Evolutionary conservation across 1,140 invertebrate genomes (phyloP).

Genomic region (Bicyclus anynana): DNA sequence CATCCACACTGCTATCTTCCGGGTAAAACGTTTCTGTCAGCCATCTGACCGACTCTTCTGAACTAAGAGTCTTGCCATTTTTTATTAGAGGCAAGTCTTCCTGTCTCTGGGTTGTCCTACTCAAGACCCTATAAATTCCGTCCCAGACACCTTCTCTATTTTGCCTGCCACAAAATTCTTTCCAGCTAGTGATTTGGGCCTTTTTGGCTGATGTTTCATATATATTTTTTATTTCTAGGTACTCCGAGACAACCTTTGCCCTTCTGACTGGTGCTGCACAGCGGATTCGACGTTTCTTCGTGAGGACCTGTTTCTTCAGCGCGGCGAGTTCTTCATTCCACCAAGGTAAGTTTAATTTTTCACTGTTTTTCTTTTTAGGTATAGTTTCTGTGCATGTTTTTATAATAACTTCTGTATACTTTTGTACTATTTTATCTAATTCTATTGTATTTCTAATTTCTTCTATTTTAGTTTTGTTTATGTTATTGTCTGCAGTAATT

Average conservation of each 20-base stretch:
- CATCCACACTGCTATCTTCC: background rate
- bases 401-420: conserved; percentile 2
- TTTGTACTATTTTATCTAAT: no score
- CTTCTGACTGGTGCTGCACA: background rate
- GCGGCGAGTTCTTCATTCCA: background rate
- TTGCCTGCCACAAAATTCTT: conserved; percentile 25
- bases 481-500: background rate
- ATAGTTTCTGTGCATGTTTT: conserved; percentile 11
- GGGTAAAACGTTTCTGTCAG: conserved; percentile 31
- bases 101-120: background rate
- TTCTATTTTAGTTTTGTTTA: conserved; percentile 1
- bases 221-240: background rate
- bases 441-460: background rate
- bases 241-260: conserved; percentile 12
- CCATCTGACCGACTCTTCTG: conserved; percentile 18
- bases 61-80: background rate
- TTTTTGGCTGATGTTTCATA: conserved; percentile 6
- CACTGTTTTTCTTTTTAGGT: background rate
- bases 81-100: conserved; percentile 18
- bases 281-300: background rate
- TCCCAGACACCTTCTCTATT: conserved; percentile 22
- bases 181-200: conserved; percentile 23
- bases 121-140: conserved; percentile 13
- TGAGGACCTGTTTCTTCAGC: background rate
- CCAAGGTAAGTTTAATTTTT: background rate